Evolutionary conservation across 1,140 invertebrate species (phyloP).

Genomic region (Aphis gossypii): DNA sequence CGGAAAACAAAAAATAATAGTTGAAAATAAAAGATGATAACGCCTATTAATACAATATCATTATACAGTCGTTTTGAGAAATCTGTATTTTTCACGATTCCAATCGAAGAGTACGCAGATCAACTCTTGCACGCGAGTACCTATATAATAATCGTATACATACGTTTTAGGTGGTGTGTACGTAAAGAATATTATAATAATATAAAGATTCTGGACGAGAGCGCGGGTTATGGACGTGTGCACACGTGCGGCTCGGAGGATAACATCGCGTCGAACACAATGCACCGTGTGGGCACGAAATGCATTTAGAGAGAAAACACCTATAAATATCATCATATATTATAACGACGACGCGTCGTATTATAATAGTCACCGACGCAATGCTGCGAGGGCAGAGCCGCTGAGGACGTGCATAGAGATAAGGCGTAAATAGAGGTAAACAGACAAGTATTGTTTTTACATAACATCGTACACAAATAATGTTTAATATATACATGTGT

Average conservation of each 20-base stretch:
- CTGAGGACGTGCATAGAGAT: background rate
- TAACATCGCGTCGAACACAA: conserved; percentile 27
- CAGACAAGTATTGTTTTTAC: background rate
- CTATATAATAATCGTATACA: background rate
- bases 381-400: background rate
- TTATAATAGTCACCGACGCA: background rate
- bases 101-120: background rate
- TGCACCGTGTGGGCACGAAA: conserved; percentile 16
- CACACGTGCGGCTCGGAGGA: conserved; percentile 8
- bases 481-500: background rate
- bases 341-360: background rate
- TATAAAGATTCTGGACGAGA: background rate
- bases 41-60: background rate
- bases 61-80: background rate
- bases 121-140: background rate
- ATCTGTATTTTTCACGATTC: background rate
- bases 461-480: background rate
- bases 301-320: conserved; percentile 16
- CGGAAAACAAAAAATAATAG: background rate
- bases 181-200: background rate
- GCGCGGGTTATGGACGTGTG: background rate
- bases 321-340: background rate
- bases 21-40: background rate
- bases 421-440: background rate
- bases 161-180: background rate